Evolutionary conservation across 2,113 vertebrate species (phyloP).

Genomic region (Nerophis ophidion): DNA sequence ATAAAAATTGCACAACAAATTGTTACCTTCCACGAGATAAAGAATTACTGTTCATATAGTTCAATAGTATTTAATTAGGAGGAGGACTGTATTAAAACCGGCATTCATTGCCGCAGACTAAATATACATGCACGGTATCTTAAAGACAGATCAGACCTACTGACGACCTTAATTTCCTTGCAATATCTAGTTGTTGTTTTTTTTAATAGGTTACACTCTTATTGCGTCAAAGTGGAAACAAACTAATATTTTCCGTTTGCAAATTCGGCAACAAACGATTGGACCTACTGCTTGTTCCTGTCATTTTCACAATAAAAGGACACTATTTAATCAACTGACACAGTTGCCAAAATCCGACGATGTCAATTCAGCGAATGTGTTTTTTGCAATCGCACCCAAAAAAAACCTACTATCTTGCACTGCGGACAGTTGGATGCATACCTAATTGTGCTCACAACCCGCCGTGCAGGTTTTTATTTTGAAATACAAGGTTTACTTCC

Average conservation of each 20-base stretch:
- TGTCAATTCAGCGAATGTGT: accelerated
- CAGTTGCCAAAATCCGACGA: neutral
- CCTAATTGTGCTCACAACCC: neutral
- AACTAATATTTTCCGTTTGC: constrained; percentile 6
- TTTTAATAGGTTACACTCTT: too few species aligned
- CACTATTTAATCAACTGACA: neutral
- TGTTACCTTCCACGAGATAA: too few species aligned
- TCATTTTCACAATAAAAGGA: constrained; percentile 39
- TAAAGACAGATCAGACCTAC: neutral
- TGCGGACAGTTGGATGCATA: too few species aligned
- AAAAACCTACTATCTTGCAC: neutral
- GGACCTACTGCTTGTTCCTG: constrained; percentile 18
- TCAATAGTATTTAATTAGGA: too few species aligned
- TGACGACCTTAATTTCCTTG: too few species aligned
- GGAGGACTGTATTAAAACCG: neutral
- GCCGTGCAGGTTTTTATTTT: constrained; percentile 20
- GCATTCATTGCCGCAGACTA: neutral
- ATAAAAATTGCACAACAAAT: too few species aligned
- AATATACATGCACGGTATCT: too few species aligned
- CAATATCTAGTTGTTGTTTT: neutral
- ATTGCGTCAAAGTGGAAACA: neutral
- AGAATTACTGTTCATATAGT: too few species aligned
- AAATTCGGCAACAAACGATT: constrained; percentile 58
- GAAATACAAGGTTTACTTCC: constrained; percentile 28
- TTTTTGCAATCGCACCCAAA: too few species aligned